Evolutionary conservation across 1,140 invertebrate species (phyloP).

Genomic region (Ectropis grisescens): DNA sequence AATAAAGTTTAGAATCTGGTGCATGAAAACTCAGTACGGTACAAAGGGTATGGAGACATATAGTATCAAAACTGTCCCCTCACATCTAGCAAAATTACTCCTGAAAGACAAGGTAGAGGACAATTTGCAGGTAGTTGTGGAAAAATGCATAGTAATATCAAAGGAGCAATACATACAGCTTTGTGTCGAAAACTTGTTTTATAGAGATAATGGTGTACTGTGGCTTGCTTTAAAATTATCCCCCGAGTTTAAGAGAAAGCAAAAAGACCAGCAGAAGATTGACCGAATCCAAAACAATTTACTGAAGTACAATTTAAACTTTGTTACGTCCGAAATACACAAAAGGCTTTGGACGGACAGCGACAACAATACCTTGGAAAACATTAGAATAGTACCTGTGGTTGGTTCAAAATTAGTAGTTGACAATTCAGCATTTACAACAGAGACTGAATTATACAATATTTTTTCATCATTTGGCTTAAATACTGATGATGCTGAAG

Average conservation of each 20-base stretch:
- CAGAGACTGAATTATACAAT: slow-evolving; percentile 45
- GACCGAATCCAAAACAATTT: slow-evolving; percentile 19
- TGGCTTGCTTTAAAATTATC: slow-evolving; percentile 45
- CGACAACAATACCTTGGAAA: slow-evolving; percentile 15
- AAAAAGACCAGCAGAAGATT: slow-evolving; percentile 21
- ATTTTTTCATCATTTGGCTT: slow-evolving; percentile 37
- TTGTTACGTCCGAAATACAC: slow-evolving; percentile 48
- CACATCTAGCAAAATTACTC: slow-evolving; percentile 20
- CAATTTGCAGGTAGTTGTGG: slow-evolving; percentile 26
- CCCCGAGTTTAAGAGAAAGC: slow-evolving; percentile 27
- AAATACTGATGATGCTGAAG: slow-evolving; percentile 18
- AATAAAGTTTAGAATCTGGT: slow-evolving; percentile 49
- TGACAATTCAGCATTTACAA: slow-evolving; percentile 28
- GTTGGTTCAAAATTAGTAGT: slow-evolving; percentile 36
- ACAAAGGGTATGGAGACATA: slow-evolving; percentile 25
- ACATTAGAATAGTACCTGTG: slow-evolving; percentile 45
- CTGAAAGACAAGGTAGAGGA: slow-evolving; percentile 27
- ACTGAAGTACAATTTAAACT: slow-evolving; percentile 34
- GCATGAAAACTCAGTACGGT: slow-evolving; percentile 16
- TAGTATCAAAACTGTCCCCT: slow-evolving; percentile 30
- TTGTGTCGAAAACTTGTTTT: slow-evolving; percentile 51
- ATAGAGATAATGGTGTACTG: slow-evolving; percentile 47
- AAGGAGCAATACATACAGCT: slow-evolving; percentile 43
- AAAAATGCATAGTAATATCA: slow-evolving; percentile 51
- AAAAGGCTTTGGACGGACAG: slow-evolving; percentile 35